Percentiles rank a stretch among this genome's conserved stretches.
Evolutionary conservation across 2,797 vertebrate genomes (phyloP).

Genomic region (Sorex maritimensis): DNA sequence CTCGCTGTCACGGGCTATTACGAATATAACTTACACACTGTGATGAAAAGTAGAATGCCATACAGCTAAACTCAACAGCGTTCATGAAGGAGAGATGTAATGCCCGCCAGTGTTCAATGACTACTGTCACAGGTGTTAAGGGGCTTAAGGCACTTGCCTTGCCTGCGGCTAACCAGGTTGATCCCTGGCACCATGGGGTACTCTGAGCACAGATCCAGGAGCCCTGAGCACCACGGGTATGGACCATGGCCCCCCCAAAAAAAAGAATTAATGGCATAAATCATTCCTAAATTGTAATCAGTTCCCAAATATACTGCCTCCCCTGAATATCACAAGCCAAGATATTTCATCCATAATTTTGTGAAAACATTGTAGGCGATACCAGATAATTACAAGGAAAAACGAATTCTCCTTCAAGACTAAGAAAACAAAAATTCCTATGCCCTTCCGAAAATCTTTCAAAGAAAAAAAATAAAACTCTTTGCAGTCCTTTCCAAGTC

Average conservation of each 20-base stretch:
- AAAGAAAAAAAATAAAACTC: background rate
- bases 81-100: background rate
- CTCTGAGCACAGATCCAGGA: background rate
- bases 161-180: no score
- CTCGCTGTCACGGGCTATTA: background rate
- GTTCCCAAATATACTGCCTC: constrained; percentile 19
- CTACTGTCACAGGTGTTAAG: no score
- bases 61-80: constrained; percentile 60
- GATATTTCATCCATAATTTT: constrained; percentile 56
- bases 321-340: constrained; percentile 30
- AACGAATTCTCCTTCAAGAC: constrained; percentile 54
- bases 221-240: background rate
- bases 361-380: constrained; percentile 59
- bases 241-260: no score
- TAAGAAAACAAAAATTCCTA: constrained; percentile 51
- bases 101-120: background rate
- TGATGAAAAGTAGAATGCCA: constrained; percentile 52
- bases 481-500: background rate
- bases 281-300: constrained; percentile 63
- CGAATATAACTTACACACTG: constrained; percentile 30
- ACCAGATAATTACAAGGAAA: background rate
- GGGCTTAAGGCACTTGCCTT: no score
- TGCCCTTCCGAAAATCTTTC: background rate
- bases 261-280: background rate
- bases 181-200: no score